These are phyloP conservation scores for Colletes gigas DNA, from an alignment of 1,140 invertebrate genomes.

Conservation along the genomic window DNA sequence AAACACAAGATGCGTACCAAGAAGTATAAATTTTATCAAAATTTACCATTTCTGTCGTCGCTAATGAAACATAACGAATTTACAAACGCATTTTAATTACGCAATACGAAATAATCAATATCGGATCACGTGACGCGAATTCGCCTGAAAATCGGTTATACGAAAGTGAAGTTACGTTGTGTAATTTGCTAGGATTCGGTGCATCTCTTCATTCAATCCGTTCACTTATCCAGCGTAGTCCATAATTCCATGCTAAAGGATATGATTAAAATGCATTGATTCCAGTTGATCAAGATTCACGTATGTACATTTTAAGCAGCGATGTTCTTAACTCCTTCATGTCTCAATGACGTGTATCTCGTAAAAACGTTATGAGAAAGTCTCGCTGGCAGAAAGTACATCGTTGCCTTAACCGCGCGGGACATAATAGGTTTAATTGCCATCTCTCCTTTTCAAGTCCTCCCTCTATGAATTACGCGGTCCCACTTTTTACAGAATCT, in stretches of 20 bases:
- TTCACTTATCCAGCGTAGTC: neutral
- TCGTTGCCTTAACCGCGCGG: constrained; percentile 28
- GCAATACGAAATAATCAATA: too few species aligned
- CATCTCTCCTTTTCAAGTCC: constrained; percentile 38
- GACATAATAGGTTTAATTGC: constrained; percentile 51
- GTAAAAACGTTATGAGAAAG: constrained; percentile 40
- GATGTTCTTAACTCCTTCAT: constrained; percentile 30
- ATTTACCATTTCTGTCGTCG: too few species aligned
- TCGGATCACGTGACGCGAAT: too few species aligned
- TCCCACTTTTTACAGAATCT: constrained; percentile 29
- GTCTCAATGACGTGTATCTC: constrained; percentile 32
- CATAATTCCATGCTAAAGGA: constrained; percentile 28
- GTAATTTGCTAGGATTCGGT: constrained; percentile 7
- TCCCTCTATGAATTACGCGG: constrained; percentile 27
- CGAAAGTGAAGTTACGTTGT: neutral
- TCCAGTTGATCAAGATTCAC: constrained; percentile 23
- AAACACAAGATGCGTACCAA: too few species aligned
- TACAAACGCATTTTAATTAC: too few species aligned
- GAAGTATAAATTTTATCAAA: too few species aligned
- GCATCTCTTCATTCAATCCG: neutral
- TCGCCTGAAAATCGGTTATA: neutral
- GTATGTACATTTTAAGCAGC: constrained; percentile 36
- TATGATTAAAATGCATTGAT: constrained; percentile 32
- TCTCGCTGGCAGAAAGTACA: constrained; percentile 27
- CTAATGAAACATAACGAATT: too few species aligned